A percentile compares a stretch with the other conserved stretches of the same genome.
phyloP scores from a whole-genome alignment of 2,888 invertebrate species.

The Cheilosia grossa region DNA sequence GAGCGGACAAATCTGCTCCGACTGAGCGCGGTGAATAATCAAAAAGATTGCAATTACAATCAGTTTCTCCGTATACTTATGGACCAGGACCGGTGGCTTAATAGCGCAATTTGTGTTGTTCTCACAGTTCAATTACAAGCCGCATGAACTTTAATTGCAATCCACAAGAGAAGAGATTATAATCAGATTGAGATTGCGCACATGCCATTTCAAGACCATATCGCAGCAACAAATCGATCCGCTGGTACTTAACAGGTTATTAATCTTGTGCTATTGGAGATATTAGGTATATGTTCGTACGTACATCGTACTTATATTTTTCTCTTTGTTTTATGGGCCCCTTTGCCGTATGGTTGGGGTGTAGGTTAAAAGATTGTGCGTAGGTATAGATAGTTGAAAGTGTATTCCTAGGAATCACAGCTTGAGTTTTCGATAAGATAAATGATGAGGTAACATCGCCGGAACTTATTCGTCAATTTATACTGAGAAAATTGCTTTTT shows the following conservation, averaged over 20 bases:
- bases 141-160: slow-evolving; percentile 54
- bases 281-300: not conserved
- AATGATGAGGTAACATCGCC: no score
- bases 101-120: slow-evolving; percentile 8
- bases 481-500: no score
- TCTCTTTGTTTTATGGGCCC: not conserved
- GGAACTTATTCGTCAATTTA: no score
- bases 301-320: not conserved
- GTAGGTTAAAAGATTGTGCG: no score
- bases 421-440: no score
- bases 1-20: not conserved
- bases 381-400: no score
- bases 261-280: slow-evolving; percentile 26
- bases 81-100: not conserved
- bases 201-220: slow-evolving; percentile 24
- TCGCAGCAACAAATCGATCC: slow-evolving; percentile 32
- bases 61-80: not conserved
- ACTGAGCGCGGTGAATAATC: slow-evolving; percentile 4
- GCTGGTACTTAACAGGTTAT: slow-evolving; percentile 41
- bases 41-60: slow-evolving; percentile 25
- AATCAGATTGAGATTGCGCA: slow-evolving; percentile 31
- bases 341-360: no score
- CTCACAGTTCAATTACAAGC: slow-evolving; percentile 38
- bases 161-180: slow-evolving; percentile 41
- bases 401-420: no score